phyloP scores from a whole-genome alignment of 2,113 vertebrate species.

The Corythornis cristatus region DNA sequence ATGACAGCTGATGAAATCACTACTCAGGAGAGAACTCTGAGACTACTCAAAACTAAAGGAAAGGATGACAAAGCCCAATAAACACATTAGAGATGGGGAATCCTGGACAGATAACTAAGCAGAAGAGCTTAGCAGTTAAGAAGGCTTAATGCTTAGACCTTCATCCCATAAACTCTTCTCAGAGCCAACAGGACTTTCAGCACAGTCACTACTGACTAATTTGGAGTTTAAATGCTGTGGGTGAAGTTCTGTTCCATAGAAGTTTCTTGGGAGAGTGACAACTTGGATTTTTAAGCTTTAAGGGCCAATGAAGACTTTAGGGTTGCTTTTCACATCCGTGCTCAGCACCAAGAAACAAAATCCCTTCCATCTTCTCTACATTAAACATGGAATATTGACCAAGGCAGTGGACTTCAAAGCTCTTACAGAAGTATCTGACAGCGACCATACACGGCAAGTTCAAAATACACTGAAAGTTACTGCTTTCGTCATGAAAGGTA shows the following conservation, averaged over 20 bases:
- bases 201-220: background rate
- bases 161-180: slow-evolving; percentile 15
- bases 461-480: background rate
- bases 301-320: background rate
- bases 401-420: background rate
- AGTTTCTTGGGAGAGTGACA: background rate
- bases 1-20: background rate
- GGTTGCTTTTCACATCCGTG: background rate
- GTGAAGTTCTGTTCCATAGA: background rate
- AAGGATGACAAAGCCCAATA: background rate
- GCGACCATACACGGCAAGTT: background rate
- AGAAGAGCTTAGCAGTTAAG: slow-evolving; percentile 3
- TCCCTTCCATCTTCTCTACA: background rate
- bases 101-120: background rate
- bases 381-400: background rate
- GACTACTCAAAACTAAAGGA: background rate
- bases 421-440: background rate
- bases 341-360: background rate
- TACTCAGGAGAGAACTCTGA: background rate
- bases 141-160: slow-evolving; percentile 7
- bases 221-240: background rate
- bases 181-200: background rate
- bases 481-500: background rate
- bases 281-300: background rate
- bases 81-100: background rate